phyloP scores from a whole-genome alignment of 2,113 vertebrate genomes.

The Apistogramma diplotaenia region DNA sequence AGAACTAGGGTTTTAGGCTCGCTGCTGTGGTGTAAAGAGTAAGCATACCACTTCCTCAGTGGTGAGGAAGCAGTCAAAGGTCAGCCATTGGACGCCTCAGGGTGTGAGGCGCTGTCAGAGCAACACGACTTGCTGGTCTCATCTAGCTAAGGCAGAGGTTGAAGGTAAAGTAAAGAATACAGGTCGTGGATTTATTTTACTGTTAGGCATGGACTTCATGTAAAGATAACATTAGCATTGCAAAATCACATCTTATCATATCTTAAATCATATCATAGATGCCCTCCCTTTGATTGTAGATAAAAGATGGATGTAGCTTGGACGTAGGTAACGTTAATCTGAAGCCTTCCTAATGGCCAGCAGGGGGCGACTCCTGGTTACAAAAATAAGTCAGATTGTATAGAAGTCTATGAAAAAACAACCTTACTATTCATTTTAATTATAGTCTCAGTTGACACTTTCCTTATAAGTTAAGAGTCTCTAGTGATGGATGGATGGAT shows the following conservation, averaged over 20 bases:
- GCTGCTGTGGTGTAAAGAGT: slow-evolving; percentile 28
- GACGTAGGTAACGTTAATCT: neutral
- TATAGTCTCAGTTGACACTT: neutral
- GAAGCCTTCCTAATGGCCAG: neutral
- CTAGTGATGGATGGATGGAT: no score
- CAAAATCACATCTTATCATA: no score
- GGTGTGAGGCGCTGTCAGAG: slow-evolving; percentile 25
- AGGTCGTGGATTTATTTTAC: no score
- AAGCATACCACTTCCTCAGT: slow-evolving; percentile 59
- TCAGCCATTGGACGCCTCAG: slow-evolving; percentile 28
- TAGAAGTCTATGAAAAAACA: neutral
- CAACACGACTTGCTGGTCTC: neutral
- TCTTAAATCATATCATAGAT: no score
- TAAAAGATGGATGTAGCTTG: no score
- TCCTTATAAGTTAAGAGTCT: neutral
- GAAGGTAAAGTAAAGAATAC: neutral
- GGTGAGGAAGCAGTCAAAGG: slow-evolving; percentile 46
- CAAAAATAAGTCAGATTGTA: neutral
- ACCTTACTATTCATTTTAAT: neutral
- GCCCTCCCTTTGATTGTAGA: no score
- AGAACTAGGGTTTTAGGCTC: slow-evolving; percentile 37
- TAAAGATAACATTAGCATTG: neutral
- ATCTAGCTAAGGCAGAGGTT: neutral
- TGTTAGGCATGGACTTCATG: neutral
- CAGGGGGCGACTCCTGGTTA: neutral